Conservation (phyloP, 1,140 invertebrate genomes). For the Polyergus mexicanus region DNA sequence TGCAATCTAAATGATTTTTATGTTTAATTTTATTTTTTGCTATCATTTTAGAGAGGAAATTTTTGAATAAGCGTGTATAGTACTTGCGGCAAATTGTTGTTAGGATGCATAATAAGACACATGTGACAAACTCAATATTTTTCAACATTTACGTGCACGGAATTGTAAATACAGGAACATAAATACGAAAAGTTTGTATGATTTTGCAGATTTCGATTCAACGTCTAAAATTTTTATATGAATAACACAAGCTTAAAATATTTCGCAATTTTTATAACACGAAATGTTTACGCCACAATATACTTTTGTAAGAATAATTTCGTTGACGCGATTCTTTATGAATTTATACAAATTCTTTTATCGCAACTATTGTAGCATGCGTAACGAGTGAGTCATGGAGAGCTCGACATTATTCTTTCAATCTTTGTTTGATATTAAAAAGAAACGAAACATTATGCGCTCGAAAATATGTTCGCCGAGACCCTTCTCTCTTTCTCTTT, state of each 20-base stretch:
- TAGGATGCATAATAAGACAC: slow-evolving; percentile 34
- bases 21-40: slow-evolving; percentile 27
- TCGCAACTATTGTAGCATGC: background rate
- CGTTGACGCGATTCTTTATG: slow-evolving; percentile 16
- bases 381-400: background rate
- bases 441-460: slow-evolving; percentile 6
- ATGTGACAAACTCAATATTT: slow-evolving; percentile 51
- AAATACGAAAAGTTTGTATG: slow-evolving; percentile 29
- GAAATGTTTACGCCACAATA: background rate
- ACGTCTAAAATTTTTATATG: slow-evolving; percentile 26
- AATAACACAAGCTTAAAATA: slow-evolving; percentile 30
- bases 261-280: background rate
- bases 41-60: slow-evolving; percentile 12
- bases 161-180: background rate
- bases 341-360: slow-evolving; percentile 27
- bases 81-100: slow-evolving; percentile 49
- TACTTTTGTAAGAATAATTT: background rate
- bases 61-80: slow-evolving; percentile 30
- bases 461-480: background rate
- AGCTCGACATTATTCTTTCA: background rate
- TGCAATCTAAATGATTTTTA: slow-evolving; percentile 32
- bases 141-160: slow-evolving; percentile 12
- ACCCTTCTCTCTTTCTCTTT: background rate
- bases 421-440: slow-evolving; percentile 29
- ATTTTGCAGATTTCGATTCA: slow-evolving; percentile 9